Evolutionary conservation across 2,888 invertebrate species (phyloP), one percentile per base, ranked within the genome.

Genomic region (Willowsia nigromaculata): DNA sequence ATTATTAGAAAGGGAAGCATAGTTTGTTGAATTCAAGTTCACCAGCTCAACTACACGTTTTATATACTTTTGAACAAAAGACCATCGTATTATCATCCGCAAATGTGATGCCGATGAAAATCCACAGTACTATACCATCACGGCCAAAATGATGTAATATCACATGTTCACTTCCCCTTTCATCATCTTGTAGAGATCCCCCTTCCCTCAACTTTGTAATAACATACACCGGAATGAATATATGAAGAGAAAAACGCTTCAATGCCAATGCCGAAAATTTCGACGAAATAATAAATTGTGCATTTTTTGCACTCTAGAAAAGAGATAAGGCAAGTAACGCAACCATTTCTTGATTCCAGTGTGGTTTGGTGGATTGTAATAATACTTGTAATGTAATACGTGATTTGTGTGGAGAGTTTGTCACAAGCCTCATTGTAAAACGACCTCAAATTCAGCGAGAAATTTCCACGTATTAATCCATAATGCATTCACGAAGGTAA

Each of bases 111-210:
- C 3, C 53, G 30, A 27, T 53, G 27, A 53, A 53, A 78, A 3
- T 22, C 25, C 30, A 56, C 37, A 27, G 40, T 30, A 33, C 27
- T 40, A 62, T 56, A 71, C n/a, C 6, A 84, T 84, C 84, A 74
- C 84, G 84, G 33, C 74, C 40, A 56, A 74, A 27, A 84, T 84
- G 84, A 74, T 50, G 84, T 74, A 74, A 84, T 71, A 74, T 84
- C 84, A 84, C 84, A 84, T 84, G 74, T 6, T 71, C 33, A 18
- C 11, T 47, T 83, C 68, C 68, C 33, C 22, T 83, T 68, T 9
- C 68, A 22, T 71, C n/a, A 18, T 43, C 47, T 0, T 43, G 22
- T 50, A 15, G 18, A 1, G 15, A 18, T 80, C 11, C 37, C 5
- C 78, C 50, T 43, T 43, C 25, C 53, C 53, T 18, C 53, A 53